Percentiles rank a stretch among this genome's conserved stretches.
Evolutionary conservation across 2,113 vertebrate genomes (phyloP).

Genomic region (Machaerirhynchus nigripectus): DNA sequence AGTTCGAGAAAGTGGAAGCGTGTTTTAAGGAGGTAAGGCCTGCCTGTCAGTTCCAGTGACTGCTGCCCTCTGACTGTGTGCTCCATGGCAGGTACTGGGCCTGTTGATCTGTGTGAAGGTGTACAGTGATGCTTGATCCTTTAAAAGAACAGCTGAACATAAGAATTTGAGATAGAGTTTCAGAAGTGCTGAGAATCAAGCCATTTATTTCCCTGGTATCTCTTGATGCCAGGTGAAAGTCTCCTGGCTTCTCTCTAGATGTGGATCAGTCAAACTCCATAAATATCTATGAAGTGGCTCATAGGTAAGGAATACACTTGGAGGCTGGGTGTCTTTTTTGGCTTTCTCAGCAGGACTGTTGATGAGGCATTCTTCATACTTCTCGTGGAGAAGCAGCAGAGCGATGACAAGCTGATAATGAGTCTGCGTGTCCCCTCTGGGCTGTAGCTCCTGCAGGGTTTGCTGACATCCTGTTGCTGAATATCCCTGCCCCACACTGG

Average conservation of each 20-base stretch:
- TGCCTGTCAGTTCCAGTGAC: background rate
- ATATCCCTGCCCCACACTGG: background rate
- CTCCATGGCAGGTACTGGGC: background rate
- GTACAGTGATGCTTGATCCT: background rate
- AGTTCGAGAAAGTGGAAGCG: conserved; percentile 76
- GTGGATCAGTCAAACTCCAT: background rate
- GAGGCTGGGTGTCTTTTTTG: background rate
- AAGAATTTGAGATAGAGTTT: background rate
- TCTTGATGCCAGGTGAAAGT: background rate
- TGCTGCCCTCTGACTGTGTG: background rate
- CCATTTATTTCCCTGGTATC: background rate
- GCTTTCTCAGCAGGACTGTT: background rate
- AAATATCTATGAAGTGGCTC: background rate
- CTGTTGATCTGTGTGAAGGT: background rate
- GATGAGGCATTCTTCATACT: background rate
- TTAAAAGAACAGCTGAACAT: background rate
- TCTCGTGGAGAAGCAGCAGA: background rate
- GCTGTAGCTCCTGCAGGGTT: background rate
- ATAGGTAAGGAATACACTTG: background rate
- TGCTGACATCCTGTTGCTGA: background rate
- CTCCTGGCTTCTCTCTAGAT: background rate
- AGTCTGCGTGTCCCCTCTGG: accelerated
- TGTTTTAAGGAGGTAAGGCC: conserved; percentile 80
- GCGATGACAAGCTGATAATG: background rate
- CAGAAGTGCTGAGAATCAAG: background rate